Percentiles rank a stretch among this genome's conserved stretches.
Conservation (phyloP, 37 sponge, comb jelly and placozoan genomes). For the Axinella damicornis region DNA sequence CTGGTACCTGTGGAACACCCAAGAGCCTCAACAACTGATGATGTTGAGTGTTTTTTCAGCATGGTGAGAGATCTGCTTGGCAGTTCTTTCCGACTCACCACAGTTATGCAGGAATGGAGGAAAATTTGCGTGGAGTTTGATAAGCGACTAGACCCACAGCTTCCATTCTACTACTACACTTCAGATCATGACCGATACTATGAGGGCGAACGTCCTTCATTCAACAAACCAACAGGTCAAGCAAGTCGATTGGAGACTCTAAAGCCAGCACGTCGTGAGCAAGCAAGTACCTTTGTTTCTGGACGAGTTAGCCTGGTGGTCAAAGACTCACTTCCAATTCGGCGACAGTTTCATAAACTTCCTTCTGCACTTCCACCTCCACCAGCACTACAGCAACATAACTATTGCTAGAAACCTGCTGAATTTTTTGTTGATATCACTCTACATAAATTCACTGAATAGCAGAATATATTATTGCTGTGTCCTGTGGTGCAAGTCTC, state of each 20-base stretch:
- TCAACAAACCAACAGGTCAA: not conserved
- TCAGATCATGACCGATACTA: not conserved
- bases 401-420: no score
- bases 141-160: not conserved
- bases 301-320: not conserved
- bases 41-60: conserved; percentile 26
- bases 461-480: no score
- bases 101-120: not conserved
- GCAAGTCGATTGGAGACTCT: not conserved
- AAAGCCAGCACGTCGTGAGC: not conserved
- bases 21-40: conserved; percentile 6
- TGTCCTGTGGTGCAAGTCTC: no score
- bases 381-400: no score
- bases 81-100: not conserved
- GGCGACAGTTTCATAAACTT: no score
- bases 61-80: conserved; percentile 13
- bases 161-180: conserved; percentile 17
- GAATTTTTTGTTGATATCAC: no score
- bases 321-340: no score
- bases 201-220: not conserved
- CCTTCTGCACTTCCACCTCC: no score
- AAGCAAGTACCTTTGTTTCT: not conserved
- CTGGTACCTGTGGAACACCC: conserved; percentile 6
- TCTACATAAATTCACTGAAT: no score
- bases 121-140: not conserved